A percentile compares a stretch with the other conserved stretches of the same genome.
Evolutionary conservation across 2,888 invertebrate species (phyloP).

Genomic region (Xestia c-nigrum): DNA sequence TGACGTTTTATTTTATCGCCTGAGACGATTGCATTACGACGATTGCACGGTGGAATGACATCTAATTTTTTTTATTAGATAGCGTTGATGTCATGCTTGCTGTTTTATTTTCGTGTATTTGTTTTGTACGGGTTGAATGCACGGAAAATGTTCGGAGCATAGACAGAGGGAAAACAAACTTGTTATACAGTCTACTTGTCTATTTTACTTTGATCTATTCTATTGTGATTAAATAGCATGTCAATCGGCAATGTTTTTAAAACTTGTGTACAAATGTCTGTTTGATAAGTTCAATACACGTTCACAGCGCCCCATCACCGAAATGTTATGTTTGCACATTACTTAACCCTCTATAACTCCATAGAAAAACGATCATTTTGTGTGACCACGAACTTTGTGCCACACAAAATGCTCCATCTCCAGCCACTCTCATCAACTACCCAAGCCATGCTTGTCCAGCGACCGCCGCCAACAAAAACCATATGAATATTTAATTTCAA

Average conservation of each 20-base stretch:
- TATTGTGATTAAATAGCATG: conserved; percentile 18
- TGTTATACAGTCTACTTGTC: conserved; percentile 19
- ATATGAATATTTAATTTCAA: conserved; percentile 64
- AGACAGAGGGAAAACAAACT: conserved; percentile 39
- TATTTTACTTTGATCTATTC: conserved; percentile 48
- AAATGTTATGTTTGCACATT: neutral
- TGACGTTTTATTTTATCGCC: conserved; percentile 68
- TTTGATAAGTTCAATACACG: neutral
- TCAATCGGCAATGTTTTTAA: conserved; percentile 21
- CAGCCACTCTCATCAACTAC: conserved; percentile 6
- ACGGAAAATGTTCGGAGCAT: conserved; percentile 53
- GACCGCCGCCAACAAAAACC: conserved; percentile 32
- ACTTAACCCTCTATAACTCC: neutral
- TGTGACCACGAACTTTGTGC: no score
- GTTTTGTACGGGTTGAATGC: conserved; percentile 61
- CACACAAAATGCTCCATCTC: neutral
- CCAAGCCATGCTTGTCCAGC: conserved; percentile 1
- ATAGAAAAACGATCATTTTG: no score
- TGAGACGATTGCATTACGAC: conserved; percentile 66
- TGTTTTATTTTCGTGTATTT: conserved; percentile 59
- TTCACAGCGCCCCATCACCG: neutral
- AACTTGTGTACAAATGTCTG: neutral
- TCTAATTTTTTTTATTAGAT: conserved; percentile 69
- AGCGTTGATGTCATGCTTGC: conserved; percentile 50
- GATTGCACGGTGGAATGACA: conserved; percentile 65